Conservation (phyloP, 2,113 vertebrate species). For the Aspiorhynchus laticeps region DNA sequence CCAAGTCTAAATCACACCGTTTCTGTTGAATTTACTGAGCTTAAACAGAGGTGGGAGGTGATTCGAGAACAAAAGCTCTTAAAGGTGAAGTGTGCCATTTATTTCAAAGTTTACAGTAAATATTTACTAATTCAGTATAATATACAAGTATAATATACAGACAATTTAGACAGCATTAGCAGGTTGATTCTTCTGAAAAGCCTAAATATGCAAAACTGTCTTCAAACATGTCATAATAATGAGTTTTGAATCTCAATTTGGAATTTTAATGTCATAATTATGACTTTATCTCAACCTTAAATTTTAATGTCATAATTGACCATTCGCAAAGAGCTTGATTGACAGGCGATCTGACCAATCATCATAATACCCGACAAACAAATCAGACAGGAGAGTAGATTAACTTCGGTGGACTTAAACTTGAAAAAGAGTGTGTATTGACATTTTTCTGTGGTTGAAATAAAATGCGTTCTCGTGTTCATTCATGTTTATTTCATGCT, state of each 20-base stretch:
- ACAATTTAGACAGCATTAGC: not conserved
- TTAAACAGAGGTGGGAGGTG: not conserved
- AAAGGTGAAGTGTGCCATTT: not conserved
- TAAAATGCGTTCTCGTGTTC: no score
- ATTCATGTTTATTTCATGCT: no score
- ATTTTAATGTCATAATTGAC: not conserved
- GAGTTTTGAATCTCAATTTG: not conserved
- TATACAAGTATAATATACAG: not conserved
- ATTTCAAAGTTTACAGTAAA: not conserved
- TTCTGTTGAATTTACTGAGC: slow-evolving; percentile 26
- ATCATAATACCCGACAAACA: no score
- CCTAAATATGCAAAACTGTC: not conserved
- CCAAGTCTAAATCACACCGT: slow-evolving; percentile 26
- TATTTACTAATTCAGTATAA: not conserved
- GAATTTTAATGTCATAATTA: not conserved
- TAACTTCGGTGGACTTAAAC: no score
- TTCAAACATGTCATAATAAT: not conserved
- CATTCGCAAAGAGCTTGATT: no score
- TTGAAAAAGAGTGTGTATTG: no score
- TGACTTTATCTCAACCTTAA: not conserved
- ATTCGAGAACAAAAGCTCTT: not conserved
- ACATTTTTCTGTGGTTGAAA: no score
- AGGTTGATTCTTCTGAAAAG: not conserved
- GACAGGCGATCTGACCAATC: no score
- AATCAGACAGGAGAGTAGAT: no score